Conservation (phyloP, 2,113 vertebrate genomes). For the Machaerirhynchus nigripectus region DNA sequence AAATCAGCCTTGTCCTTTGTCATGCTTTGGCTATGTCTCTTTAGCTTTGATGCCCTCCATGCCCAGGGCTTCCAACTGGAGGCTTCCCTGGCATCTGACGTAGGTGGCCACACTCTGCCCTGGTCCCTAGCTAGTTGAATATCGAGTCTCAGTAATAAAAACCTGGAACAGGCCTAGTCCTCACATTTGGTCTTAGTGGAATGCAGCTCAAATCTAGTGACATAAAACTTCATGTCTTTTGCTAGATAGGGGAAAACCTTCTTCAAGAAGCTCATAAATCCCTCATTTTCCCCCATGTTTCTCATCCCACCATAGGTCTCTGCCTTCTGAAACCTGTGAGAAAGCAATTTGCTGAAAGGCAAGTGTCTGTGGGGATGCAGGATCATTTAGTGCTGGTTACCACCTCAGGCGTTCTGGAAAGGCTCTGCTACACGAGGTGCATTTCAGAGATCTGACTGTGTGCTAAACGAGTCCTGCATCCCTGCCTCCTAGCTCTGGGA, state of each 20-base stretch:
- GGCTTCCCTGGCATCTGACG: neutral
- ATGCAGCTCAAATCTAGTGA: neutral
- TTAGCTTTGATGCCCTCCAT: neutral
- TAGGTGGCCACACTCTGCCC: neutral
- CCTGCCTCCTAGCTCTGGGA: slow-evolving; percentile 64
- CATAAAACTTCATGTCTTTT: neutral
- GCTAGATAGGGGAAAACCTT: neutral
- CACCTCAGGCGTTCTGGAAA: slow-evolving; percentile 70
- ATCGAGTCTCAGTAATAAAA: neutral
- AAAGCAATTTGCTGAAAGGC: slow-evolving; percentile 51
- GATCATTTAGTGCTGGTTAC: slow-evolving; percentile 2
- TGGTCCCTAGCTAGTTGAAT: neutral
- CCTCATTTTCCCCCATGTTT: neutral
- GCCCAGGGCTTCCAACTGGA: neutral
- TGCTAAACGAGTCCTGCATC: slow-evolving; percentile 27
- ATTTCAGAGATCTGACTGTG: slow-evolving; percentile 52
- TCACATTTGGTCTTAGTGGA: neutral
- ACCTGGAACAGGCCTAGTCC: neutral
- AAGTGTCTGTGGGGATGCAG: slow-evolving; percentile 12
- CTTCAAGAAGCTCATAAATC: neutral
- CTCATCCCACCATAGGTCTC: neutral
- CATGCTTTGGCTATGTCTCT: neutral
- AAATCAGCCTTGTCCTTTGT: neutral
- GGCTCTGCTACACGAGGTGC: slow-evolving; percentile 9
- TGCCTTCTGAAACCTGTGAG: slow-evolving; percentile 10